A percentile compares a stretch with the other conserved stretches of the same genome.
These are phyloP conservation scores for Melanotaenia nigrans DNA, from an alignment of 2,797 vertebrate genomes.

Conservation along the genomic window DNA sequence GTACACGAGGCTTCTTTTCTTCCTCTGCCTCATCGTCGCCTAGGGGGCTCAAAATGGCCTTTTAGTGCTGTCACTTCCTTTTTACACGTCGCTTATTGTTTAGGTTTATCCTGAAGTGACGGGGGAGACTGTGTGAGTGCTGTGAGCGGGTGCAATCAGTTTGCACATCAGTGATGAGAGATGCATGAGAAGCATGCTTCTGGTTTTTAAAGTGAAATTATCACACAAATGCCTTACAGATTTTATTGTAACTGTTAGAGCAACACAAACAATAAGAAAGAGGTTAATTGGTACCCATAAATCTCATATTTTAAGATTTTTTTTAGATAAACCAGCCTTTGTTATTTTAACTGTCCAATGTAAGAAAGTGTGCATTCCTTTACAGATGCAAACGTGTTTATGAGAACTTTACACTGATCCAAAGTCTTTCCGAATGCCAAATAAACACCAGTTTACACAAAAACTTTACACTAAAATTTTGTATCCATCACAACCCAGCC, in stretches of 20 bases:
- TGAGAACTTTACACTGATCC: too few species aligned
- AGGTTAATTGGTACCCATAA: background rate
- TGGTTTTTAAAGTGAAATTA: conserved; percentile 26
- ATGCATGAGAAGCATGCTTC: background rate
- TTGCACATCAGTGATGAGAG: conserved; percentile 6
- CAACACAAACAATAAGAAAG: background rate
- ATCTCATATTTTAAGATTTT: too few species aligned
- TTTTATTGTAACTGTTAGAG: too few species aligned
- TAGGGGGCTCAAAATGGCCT: conserved; percentile 53
- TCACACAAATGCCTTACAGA: background rate
- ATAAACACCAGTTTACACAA: too few species aligned
- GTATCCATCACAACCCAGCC: too few species aligned
- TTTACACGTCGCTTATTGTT: conserved; percentile 31
- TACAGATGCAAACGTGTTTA: too few species aligned
- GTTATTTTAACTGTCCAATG: background rate
- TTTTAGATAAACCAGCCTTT: too few species aligned
- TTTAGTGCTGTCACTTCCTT: conserved; percentile 57
- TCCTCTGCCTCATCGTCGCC: conserved; percentile 31
- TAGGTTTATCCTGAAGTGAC: conserved; percentile 42
- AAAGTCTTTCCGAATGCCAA: too few species aligned
- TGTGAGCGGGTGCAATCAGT: conserved; percentile 39
- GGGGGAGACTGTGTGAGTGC: conserved; percentile 13
- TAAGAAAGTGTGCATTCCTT: background rate
- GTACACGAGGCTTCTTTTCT: conserved; percentile 22
- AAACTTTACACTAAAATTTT: too few species aligned